Conservation (phyloP, 30 jellyfish, hydroid and myxozoan genomes). For the Turritopsis dohrnii region DNA sequence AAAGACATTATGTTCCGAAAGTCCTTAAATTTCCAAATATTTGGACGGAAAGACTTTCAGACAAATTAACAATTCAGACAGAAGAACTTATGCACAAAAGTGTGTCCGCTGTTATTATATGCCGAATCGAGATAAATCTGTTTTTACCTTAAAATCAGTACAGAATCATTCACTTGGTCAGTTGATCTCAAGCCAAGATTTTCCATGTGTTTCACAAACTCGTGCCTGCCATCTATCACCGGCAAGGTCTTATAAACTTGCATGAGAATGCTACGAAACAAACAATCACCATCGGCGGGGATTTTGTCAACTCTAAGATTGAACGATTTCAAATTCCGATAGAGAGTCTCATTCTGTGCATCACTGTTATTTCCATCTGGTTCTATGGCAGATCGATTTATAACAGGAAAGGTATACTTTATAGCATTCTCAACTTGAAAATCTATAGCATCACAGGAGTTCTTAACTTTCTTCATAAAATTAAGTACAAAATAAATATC, state of each 20-base stretch:
- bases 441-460: conserved; percentile 8
- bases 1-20: no score
- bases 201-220: conserved; percentile 5
- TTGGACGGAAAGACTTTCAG: no score
- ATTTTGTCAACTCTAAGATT: neutral
- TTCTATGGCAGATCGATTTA: neutral
- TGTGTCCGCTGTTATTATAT: neutral
- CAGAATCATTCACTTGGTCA: neutral
- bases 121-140: neutral
- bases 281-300: conserved; percentile 26
- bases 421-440: neutral
- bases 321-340: neutral
- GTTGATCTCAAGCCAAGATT: conserved; percentile 7
- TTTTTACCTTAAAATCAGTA: neutral
- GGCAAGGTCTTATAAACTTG: neutral
- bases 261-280: conserved; percentile 8
- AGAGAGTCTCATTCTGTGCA: neutral
- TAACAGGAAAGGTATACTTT: neutral
- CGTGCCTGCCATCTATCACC: neutral
- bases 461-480: neutral
- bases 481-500: neutral
- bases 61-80: neutral
- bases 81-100: neutral
- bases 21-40: no score
- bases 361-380: neutral